Evolutionary conservation across 2,113 vertebrate species (phyloP).

Genomic region (Triplophysa dalaica): DNA sequence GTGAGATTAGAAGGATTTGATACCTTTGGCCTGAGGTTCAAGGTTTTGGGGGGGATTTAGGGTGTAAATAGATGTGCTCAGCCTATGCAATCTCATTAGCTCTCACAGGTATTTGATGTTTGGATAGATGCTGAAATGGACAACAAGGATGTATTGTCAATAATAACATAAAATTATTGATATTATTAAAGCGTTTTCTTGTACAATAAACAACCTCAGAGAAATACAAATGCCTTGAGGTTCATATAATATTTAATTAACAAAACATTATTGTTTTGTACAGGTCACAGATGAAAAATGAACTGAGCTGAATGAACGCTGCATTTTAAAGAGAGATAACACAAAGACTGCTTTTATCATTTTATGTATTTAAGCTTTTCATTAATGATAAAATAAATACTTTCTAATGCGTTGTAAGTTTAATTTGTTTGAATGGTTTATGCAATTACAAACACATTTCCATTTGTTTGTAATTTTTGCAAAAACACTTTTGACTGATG

Average conservation of each 20-base stretch:
- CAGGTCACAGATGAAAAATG: background rate
- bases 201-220: no score
- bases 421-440: conserved; percentile 15
- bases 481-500: conserved; percentile 4
- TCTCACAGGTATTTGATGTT: background rate
- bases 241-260: background rate
- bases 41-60: background rate
- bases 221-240: no score
- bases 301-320: background rate
- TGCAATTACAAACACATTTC: background rate
- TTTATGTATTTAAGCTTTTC: background rate
- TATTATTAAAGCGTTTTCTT: no score
- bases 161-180: no score
- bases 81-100: background rate
- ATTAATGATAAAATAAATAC: background rate
- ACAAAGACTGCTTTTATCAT: background rate
- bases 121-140: background rate
- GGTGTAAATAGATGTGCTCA: background rate
- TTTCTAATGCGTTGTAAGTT: background rate
- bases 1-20: conserved; percentile 56
- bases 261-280: background rate
- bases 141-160: no score
- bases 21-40: background rate
- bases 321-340: background rate
- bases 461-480: conserved; percentile 6